A percentile compares a stretch with the other conserved stretches of the same genome.
Evolutionary conservation across 30 jellyfish, hydroid and myxozoan species (phyloP).

Genomic region (Aurelia coerulea): DNA sequence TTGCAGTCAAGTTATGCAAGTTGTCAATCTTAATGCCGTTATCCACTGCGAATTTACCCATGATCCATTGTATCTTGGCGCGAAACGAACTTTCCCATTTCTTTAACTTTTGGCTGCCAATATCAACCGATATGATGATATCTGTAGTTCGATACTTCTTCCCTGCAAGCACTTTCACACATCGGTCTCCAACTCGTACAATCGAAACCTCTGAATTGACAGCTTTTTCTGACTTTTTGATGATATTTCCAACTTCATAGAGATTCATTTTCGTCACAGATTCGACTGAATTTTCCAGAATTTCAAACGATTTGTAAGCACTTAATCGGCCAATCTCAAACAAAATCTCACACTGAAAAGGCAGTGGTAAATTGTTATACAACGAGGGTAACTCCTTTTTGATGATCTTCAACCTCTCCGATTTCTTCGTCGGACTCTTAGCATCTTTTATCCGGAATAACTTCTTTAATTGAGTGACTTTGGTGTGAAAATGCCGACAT

Average conservation of each 20-base stretch:
- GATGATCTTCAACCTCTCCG: constrained; percentile 10
- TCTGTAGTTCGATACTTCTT: constrained; percentile 48
- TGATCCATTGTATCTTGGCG: constrained; percentile 63
- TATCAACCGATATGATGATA: constrained; percentile 20
- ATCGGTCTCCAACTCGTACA: constrained; percentile 63
- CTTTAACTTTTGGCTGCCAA: constrained; percentile 12
- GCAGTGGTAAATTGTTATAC: constrained; percentile 68
- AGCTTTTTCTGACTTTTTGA: constrained; percentile 59
- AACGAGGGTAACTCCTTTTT: constrained; percentile 29
- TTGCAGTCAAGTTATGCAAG: constrained; percentile 52
- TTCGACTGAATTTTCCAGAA: constrained; percentile 39
- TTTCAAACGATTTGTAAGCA: constrained; percentile 13
- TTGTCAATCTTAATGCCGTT: constrained; percentile 60
- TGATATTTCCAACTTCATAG: constrained; percentile 62
- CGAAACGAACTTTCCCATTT: constrained; percentile 56
- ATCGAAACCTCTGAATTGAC: constrained; percentile 21
- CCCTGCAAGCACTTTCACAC: constrained; percentile 76
- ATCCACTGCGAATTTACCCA: constrained; percentile 67
- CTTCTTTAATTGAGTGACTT: constrained; percentile 33
- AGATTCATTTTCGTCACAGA: constrained; percentile 50
- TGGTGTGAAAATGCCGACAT: constrained; percentile 40
- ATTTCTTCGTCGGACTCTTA: background rate
- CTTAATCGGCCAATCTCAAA: constrained; percentile 68
- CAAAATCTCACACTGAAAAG: constrained; percentile 72
- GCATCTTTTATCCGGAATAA: constrained; percentile 3